These are phyloP conservation scores for Megatriorchis doriae DNA, from an alignment of 2,113 vertebrate genomes.

Conservation along the genomic window DNA sequence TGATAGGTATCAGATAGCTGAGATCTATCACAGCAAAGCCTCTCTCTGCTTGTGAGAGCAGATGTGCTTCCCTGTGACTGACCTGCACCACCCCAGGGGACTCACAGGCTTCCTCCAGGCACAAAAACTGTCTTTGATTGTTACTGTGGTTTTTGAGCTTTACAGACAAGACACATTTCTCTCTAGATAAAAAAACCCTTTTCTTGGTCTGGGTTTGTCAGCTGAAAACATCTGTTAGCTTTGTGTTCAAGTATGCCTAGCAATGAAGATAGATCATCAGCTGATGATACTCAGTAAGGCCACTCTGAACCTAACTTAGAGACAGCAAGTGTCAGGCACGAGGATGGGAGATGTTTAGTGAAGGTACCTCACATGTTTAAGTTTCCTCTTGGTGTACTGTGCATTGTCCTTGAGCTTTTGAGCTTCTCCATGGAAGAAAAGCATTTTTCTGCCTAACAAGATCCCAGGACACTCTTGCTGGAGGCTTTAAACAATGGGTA, in stretches of 20 bases:
- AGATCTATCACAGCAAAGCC: background rate
- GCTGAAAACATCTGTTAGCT: background rate
- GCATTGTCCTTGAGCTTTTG: background rate
- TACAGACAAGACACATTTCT: background rate
- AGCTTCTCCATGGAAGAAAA: background rate
- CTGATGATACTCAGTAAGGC: background rate
- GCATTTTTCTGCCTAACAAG: background rate
- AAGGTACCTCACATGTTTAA: background rate
- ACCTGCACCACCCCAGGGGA: background rate
- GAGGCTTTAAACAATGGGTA: background rate
- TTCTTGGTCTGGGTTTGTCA: background rate
- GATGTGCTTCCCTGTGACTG: background rate
- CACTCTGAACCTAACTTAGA: background rate
- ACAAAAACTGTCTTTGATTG: background rate
- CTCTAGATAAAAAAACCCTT: background rate
- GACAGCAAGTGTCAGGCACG: background rate
- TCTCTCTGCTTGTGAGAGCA: background rate
- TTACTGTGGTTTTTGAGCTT: background rate
- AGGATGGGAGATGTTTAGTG: background rate
- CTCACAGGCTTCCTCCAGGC: background rate
- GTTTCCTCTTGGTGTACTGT: background rate
- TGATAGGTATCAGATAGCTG: background rate
- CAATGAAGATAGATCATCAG: background rate
- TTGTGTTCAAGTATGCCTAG: background rate
- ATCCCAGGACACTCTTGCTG: background rate